Base-by-base conservation (phyloP, 1,140 invertebrate genomes). In the Zaprionus lachaisei region DNA sequence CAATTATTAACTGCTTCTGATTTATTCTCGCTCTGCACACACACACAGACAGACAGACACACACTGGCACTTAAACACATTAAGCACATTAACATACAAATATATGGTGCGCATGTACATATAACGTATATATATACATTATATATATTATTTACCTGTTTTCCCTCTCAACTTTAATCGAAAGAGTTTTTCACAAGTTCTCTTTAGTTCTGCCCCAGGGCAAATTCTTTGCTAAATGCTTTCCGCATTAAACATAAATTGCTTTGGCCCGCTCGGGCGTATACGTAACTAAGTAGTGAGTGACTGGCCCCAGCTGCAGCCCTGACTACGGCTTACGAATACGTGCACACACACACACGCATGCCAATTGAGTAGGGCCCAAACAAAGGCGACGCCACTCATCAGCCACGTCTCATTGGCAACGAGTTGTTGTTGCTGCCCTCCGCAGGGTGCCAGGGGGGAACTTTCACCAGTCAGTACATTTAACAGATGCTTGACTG, bases 401-500 rank as follows among this genome's bases (percentile, higher is more conserved):
- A 83, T 80, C 81, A 80, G 78, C 81, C 69, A 84, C 81, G 78
- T 85, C 49, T 84, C 81, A 81, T 84, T 84, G 81, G 69, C 74
- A 84, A 85, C 78, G 72, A 83, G 72, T 61, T 79, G 74, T 61
- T 79, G 74, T 75, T 68, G 15, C 24, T 41, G 31, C n/a, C n/a
- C 34, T 26, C 44, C 57, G 14, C 55, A 51, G 56, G 24, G 14
- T 24, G 38, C 24, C 51, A 20, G 6, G 68, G 71, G 62, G 60
- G 57, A 51, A 65, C 81, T 54, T 80, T 69, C 83, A 67, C 83
- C 80, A 73, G 81, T 47, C 76, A 75, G 83, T 78, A 83, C 80
- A 87, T 87, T 89, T 83, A 87, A 62, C 83, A 86, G 84, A 72
- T 87, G 83, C 60, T 77, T 77, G 69, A 7, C 14, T 28, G 64